A percentile compares a stretch with the other conserved stretches of the same genome.
Evolutionary conservation across 2,888 invertebrate genomes (phyloP).

Genomic region (Chloromyia formosa): DNA sequence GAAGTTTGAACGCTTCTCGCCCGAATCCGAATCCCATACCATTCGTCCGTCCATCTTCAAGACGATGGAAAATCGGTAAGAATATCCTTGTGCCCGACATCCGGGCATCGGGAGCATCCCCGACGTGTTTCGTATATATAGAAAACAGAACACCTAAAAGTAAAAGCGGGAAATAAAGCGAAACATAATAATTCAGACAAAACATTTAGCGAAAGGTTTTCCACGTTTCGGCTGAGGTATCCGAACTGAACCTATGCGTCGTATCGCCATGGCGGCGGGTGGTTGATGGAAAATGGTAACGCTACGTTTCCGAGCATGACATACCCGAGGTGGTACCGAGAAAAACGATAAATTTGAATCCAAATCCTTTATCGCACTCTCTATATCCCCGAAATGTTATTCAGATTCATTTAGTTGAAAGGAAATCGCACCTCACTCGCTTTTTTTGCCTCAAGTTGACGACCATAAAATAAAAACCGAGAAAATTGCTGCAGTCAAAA

Average conservation of each 20-base stretch:
- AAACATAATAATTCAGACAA: constrained; percentile 31
- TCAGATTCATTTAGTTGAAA: constrained; percentile 31
- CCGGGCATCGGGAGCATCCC: background rate
- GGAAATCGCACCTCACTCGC: constrained; percentile 20
- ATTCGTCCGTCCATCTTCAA: constrained; percentile 9
- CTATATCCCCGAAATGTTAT: constrained; percentile 20
- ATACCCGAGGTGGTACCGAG: background rate
- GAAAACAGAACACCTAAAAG: constrained; percentile 17
- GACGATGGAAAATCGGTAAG: background rate
- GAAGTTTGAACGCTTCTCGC: background rate
- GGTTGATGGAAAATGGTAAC: too few species aligned
- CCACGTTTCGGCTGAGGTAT: background rate
- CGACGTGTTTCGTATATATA: background rate
- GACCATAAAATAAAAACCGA: constrained; percentile 40
- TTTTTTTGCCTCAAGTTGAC: constrained; percentile 22
- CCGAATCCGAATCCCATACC: too few species aligned
- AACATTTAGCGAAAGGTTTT: constrained; percentile 33
- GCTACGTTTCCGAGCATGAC: too few species aligned
- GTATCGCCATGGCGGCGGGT: background rate
- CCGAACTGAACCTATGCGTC: background rate
- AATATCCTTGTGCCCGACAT: background rate
- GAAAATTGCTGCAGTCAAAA: constrained; percentile 34
- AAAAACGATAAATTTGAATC: constrained; percentile 28
- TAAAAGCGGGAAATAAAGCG: constrained; percentile 30
- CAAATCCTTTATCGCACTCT: constrained; percentile 33